Base-by-base conservation (phyloP, 2,113 vertebrate species). In the Perca schrenkii region DNA sequence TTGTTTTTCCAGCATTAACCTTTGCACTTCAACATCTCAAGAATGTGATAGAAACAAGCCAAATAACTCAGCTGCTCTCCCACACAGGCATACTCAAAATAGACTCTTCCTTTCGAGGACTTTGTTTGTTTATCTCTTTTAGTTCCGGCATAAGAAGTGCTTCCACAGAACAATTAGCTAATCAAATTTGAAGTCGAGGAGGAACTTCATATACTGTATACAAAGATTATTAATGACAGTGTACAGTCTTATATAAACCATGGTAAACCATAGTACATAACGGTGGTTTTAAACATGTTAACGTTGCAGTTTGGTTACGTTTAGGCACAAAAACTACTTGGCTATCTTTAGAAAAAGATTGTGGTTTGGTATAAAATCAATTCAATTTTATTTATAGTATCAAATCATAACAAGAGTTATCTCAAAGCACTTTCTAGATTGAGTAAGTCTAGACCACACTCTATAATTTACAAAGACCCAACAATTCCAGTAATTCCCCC, bases 1-100 rank as follows among this genome's bases (percentile, higher is more conserved):
- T 34, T 94, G 91, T 94, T 94, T 92, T 93, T 80, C 83, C 82
- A 89, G 63, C 71, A 72, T 82, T 91, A 89, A 91, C 93, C 88
- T 91, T 87, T 95, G 93, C 89, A 92, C 94, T 94, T 94, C 92
- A 89, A 94, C 93, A 91, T 96, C 79, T 89, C 28, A 91, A 95
- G 94, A 95, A 95, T 94, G 94, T 76, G 79, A 91, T 75, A 74
- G 88, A 89, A 92, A 89, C 65, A 84, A 88, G 88, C 85, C 80
- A 90, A 90, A 87, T 7, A 34, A 86, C 87, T 95, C 94, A 94
- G 94, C 95, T 95, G 94, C 91, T 92, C 93, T 95, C 95, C 95
- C 94, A 95, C 95, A 96, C 92, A 56, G 70, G 22, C 68, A 0
- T 2, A 61, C 93, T 85, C 71, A 89, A 94, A 95, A 95, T 95